Evolutionary conservation across 2,113 vertebrate species (phyloP).

Genomic region (Callithrix jacchus): DNA sequence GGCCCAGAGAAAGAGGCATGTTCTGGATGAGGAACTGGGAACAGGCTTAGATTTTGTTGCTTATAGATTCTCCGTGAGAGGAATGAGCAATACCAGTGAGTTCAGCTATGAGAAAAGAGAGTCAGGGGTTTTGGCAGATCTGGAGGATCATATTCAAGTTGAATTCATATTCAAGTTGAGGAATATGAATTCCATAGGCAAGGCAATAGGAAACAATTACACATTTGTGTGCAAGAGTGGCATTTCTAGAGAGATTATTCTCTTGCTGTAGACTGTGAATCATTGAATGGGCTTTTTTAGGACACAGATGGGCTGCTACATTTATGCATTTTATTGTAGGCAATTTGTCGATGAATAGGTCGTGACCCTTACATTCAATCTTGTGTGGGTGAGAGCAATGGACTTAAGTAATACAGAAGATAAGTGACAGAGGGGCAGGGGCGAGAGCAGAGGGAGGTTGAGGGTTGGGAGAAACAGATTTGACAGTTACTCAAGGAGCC

Average conservation of each 20-base stretch:
- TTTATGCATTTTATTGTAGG: background rate
- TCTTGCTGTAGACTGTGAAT: background rate
- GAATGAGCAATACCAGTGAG: background rate
- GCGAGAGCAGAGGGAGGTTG: background rate
- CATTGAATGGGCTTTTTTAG: background rate
- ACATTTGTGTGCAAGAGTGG: background rate
- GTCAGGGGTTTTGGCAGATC: background rate
- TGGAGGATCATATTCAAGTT: too few relatives aligned
- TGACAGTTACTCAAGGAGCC: background rate
- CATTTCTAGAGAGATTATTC: background rate
- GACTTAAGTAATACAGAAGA: background rate
- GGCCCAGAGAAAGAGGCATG: background rate
- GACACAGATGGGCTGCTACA: background rate
- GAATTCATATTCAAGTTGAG: background rate
- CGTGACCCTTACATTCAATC: background rate
- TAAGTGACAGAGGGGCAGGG: background rate
- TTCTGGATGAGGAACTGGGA: background rate
- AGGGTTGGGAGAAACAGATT: background rate
- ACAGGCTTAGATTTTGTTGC: background rate
- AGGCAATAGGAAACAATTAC: background rate
- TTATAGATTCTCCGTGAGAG: background rate
- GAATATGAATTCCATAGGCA: background rate
- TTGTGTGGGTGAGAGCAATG: background rate
- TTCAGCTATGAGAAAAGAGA: background rate
- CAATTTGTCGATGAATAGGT: background rate